Base-by-base conservation (phyloP, 1,140 invertebrate species). In the Babylonia areolata region DNA sequence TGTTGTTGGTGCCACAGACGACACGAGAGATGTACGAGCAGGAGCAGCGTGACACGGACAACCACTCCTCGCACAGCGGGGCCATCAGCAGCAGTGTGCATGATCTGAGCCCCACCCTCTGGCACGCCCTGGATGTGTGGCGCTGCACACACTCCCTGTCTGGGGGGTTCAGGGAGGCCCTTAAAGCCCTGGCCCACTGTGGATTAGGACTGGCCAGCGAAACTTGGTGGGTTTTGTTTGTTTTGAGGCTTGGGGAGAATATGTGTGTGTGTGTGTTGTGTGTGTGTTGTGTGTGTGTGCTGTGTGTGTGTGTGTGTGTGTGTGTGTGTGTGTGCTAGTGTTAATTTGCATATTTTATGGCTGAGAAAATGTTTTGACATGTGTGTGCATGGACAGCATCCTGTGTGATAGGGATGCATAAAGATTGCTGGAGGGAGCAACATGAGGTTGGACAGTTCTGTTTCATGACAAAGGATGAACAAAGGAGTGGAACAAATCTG, bases 51-150 rank as follows among this genome's bases (percentile, higher is more conserved):
- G 89, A 90, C 15, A 83, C 39, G 17, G 87, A 87, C 39, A 83
- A 40, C 39, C 81, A 58, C 20, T 89, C 91, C 0, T 86, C 87
- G 5, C 90, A 90, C 81, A 91, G 90, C 86, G 91, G 90, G 15
- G 92, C 92, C 31, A 91, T 94, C 31, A 94, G 94, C 86, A 91
- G 90, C 78, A 94, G 93, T 87, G 92, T 94, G 12, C 94, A 94
- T 86, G 93, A 94, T 81, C 90, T 94, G 0, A 93, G 92, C 75
- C 93, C 94, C 28, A 93, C 93, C 6, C 87, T 94, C n/a, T 94
- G 94, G 94, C 94, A 94, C 85, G 90, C 93, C n/a, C 89, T 94
- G 46, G 93, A 94, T 88, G 92, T 94, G 46, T 94, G 93, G 93
- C 85, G 92, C 12, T 94, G 93, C 87, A 92, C 91, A 1, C 92